A percentile compares a stretch with the other conserved stretches of the same genome.
Conservation (phyloP, 2,888 invertebrate species). For the Drosophila infuscata region DNA sequence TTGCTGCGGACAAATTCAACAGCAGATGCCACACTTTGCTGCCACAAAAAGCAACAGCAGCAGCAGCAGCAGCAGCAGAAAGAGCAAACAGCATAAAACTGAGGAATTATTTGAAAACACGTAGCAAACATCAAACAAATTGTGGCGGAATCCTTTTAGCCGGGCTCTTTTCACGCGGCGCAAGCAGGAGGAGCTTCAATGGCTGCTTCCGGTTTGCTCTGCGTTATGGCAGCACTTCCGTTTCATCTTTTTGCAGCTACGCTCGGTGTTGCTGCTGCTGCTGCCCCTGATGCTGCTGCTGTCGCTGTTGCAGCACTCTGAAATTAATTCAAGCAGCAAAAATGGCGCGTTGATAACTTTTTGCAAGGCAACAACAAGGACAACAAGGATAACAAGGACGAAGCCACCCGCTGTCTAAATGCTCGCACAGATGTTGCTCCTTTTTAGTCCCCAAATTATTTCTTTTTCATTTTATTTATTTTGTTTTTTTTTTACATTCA, state of each 20-base stretch:
- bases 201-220: constrained; percentile 72
- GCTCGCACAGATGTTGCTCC: constrained; percentile 65
- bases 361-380: constrained; percentile 31
- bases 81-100: constrained; percentile 56
- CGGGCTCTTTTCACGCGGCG: constrained; percentile 66
- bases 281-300: constrained; percentile 7
- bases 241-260: constrained; percentile 25
- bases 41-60: constrained; percentile 19
- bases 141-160: constrained; percentile 77
- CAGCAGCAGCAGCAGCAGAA: constrained; percentile 9
- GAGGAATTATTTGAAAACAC: constrained; percentile 73
- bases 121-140: constrained; percentile 79
- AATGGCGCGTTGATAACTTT: constrained; percentile 74
- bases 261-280: not conserved
- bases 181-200: constrained; percentile 59
- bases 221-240: constrained; percentile 73
- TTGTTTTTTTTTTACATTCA: constrained; percentile 8
- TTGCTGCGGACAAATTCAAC: constrained; percentile 33
- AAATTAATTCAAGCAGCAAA: constrained; percentile 78
- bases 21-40: constrained; percentile 55
- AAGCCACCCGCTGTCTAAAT: constrained; percentile 58
- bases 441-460: constrained; percentile 8
- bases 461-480: not conserved
- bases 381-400: constrained; percentile 12
- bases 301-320: constrained; percentile 34